Base-by-base conservation (phyloP, 2,113 vertebrate species). In the Puma concolor region DNA sequence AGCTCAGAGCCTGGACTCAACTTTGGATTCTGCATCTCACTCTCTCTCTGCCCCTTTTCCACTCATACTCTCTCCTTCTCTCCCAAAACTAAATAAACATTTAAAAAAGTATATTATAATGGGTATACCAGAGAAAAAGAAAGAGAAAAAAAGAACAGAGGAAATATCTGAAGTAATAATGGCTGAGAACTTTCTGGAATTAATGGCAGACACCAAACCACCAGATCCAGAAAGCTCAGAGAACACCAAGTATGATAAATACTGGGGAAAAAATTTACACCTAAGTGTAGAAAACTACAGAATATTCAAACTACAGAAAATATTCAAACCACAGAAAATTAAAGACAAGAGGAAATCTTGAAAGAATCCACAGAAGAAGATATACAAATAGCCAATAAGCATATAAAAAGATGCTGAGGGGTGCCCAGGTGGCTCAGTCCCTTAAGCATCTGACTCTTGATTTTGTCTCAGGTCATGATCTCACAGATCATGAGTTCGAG, bases 231-330 rank as follows among this genome's bases (percentile, higher is more conserved):
- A 69, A 85, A 90, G 14, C 29, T 72, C 21, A 44, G 74, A 92
- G n/a, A 92, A 88, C 29, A 80, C 29, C 48, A 89, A 89, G 33
- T 21, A 76, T 23, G 12, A 94, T 44, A 91, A 76, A 88, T 52
- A 77, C 21, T 64, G 17, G 50, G 48, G 79, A 48, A 84, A 84
- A 90, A 69, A 8, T 50, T 27, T 83, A 41, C 72, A 36, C 57
- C 15, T 79, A 14, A 23, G 16, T 66, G 41, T 77, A 86, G 23
- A 77, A 77, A 38, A 50, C 33, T 74, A 64, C 13, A 48, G 31
- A 86, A 50, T 66, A 54, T 64, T 95, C 52, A 88, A 96, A 90
- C 41, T 72, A 64, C 71, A 88, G 71, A 84, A 77, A 85, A 81
- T 60, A 41, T 77, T 60, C 57, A 82, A 95, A 60, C 48, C 36